phyloP scores from a whole-genome alignment of 2,797 vertebrate species.

The Hydrolagus colliei region DNA sequence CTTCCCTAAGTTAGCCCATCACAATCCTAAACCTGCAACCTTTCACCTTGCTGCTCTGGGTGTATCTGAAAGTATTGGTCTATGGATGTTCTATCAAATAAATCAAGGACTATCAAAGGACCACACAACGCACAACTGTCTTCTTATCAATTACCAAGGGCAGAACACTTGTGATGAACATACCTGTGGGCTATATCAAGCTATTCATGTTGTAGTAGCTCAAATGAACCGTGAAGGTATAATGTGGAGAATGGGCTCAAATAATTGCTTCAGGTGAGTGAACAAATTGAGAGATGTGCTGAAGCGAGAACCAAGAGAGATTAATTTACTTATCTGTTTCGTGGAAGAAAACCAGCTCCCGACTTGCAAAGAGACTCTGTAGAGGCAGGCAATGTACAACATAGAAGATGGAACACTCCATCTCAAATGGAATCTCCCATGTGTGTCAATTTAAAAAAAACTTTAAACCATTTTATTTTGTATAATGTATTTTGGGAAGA shows the following conservation, averaged over 20 bases:
- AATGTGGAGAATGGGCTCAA: background rate
- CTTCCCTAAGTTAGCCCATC: too few relatives aligned
- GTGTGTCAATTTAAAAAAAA: too few relatives aligned
- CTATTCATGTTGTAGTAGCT: background rate
- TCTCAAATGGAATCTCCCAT: background rate
- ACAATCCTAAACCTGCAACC: too few relatives aligned
- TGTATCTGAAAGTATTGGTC: too few relatives aligned
- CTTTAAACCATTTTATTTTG: too few relatives aligned
- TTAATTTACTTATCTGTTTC: slow-evolving; percentile 8
- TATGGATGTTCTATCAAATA: too few relatives aligned
- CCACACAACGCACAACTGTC: background rate
- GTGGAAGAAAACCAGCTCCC: background rate
- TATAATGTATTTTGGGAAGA: too few relatives aligned
- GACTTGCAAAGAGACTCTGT: background rate
- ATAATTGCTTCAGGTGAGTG: slow-evolving; percentile 4
- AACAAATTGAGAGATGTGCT: background rate
- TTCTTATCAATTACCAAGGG: slow-evolving; percentile 21
- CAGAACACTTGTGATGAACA: background rate
- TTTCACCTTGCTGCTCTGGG: too few relatives aligned
- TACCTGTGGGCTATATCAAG: background rate
- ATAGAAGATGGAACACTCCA: background rate
- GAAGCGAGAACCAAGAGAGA: background rate
- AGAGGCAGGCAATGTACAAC: background rate
- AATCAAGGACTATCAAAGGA: background rate
- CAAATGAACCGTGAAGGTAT: slow-evolving; percentile 14